These are phyloP conservation scores for Actinernus sp. DNA, from an alignment of 92 coral and sea anemone genomes.

Conservation along the genomic window DNA sequence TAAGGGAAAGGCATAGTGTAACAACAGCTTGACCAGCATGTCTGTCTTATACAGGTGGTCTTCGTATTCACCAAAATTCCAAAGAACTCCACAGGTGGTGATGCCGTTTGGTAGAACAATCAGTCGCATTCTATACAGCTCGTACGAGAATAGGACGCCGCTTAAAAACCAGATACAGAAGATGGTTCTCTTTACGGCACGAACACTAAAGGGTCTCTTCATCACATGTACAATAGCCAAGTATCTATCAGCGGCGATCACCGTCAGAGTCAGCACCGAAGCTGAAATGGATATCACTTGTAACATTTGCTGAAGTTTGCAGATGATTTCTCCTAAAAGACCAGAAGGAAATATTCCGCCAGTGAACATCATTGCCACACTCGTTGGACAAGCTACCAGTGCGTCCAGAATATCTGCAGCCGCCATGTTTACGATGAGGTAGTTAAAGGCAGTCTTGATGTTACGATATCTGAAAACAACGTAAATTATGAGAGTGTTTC, in stretches of 20 bases:
- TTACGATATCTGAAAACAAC: slow-evolving; percentile 34
- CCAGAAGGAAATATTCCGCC: slow-evolving; percentile 20
- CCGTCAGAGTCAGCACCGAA: slow-evolving; percentile 50
- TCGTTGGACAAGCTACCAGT: slow-evolving; percentile 19
- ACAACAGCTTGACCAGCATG: slow-evolving; percentile 42
- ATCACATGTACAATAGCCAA: slow-evolving; percentile 56
- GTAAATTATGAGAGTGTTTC: slow-evolving; percentile 48
- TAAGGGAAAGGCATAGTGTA: slow-evolving; percentile 68
- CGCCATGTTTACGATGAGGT: slow-evolving; percentile 68
- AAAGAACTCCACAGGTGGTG: slow-evolving; percentile 16
- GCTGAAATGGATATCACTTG: slow-evolving; percentile 29
- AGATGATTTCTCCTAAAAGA: slow-evolving; percentile 24
- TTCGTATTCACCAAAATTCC: slow-evolving; percentile 13
- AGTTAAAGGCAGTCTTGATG: slow-evolving; percentile 52
- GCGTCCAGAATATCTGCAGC: slow-evolving; percentile 56
- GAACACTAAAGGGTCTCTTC: slow-evolving; percentile 43
- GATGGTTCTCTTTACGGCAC: slow-evolving; percentile 16
- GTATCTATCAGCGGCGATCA: slow-evolving; percentile 67
- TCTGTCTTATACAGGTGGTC: slow-evolving; percentile 24
- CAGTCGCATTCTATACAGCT: slow-evolving; percentile 20
- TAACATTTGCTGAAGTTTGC: slow-evolving; percentile 32
- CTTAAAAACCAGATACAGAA: slow-evolving; percentile 39
- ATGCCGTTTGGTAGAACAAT: background rate
- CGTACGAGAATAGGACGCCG: slow-evolving; percentile 23
- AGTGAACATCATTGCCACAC: slow-evolving; percentile 3